A percentile compares a stretch with the other conserved stretches of the same genome.
These are phyloP conservation scores for Glaucomys volans DNA, from an alignment of 2,113 vertebrate genomes.

Conservation along the genomic window DNA sequence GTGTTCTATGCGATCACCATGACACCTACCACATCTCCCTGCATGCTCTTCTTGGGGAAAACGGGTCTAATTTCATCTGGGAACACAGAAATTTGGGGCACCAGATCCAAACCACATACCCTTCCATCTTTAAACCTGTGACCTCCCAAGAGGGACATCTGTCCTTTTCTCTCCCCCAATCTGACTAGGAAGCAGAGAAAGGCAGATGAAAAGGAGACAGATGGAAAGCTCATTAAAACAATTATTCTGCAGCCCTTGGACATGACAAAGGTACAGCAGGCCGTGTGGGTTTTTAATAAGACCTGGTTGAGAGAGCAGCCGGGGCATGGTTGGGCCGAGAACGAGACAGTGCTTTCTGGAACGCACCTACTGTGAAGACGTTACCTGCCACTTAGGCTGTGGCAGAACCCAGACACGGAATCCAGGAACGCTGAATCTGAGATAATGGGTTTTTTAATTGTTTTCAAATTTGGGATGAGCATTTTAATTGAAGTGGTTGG, in stretches of 20 bases:
- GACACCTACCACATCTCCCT: neutral
- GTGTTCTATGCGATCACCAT: neutral
- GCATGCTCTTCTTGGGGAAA: neutral
- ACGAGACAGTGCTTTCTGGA: slow-evolving; percentile 3
- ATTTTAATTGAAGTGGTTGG: slow-evolving; percentile 74
- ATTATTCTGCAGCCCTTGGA: slow-evolving; percentile 82
- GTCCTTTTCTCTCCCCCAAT: neutral
- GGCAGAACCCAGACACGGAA: slow-evolving; percentile 59
- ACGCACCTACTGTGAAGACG: slow-evolving; percentile 65
- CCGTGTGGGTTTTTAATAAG: slow-evolving; percentile 80
- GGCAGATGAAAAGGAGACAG: slow-evolving; percentile 76
- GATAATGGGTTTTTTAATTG: slow-evolving; percentile 80
- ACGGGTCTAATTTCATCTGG: neutral
- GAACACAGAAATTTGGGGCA: neutral
- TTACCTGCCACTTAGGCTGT: neutral
- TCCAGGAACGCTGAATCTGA: slow-evolving; percentile 53
- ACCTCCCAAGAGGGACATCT: neutral
- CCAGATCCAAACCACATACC: neutral
- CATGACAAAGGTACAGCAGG: slow-evolving; percentile 77
- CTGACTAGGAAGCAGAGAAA: neutral
- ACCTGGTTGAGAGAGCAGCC: neutral
- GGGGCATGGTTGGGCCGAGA: neutral
- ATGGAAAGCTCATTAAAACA: slow-evolving; percentile 84
- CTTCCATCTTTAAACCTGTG: neutral
- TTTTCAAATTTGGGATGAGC: slow-evolving; percentile 80